Percentiles rank a stretch among this genome's conserved stretches.
phyloP scores from a whole-genome alignment of 2,888 invertebrate genomes.

The Aphrophora alni region DNA sequence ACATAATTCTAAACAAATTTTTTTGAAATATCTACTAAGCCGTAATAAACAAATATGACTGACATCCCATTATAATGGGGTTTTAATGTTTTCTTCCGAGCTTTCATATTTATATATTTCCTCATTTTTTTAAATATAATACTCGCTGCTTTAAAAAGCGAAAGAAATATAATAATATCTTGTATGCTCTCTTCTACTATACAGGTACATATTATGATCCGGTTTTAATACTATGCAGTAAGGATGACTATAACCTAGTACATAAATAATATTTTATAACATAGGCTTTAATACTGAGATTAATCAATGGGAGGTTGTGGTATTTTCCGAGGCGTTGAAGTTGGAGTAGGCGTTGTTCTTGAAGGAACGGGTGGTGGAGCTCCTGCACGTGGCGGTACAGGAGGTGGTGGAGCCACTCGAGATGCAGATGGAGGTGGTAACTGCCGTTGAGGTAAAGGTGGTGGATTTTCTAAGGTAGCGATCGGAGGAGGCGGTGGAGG shows the following conservation, averaged over 20 bases:
- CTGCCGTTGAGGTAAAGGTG: conserved; percentile 55
- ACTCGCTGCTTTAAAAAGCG: neutral
- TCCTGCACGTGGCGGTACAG: conserved; percentile 65
- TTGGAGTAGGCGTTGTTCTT: conserved; percentile 21
- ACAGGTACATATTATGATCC: conserved; percentile 6
- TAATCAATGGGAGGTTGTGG: neutral
- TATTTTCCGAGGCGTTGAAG: conserved; percentile 31
- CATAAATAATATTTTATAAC: neutral
- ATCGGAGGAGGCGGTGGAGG: conserved; percentile 59
- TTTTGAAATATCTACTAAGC: no score
- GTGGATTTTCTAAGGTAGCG: conserved; percentile 50
- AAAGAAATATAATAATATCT: neutral
- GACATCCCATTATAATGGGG: no score
- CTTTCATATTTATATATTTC: no score
- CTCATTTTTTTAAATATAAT: neutral
- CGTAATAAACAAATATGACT: no score
- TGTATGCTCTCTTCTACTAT: neutral
- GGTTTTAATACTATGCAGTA: neutral
- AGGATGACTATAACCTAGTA: neutral
- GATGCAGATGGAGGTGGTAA: conserved; percentile 64
- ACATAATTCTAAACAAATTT: neutral
- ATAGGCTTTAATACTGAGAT: neutral
- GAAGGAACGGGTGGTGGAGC: conserved; percentile 70
- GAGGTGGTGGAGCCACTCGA: conserved; percentile 62
- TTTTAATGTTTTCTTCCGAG: no score